Conservation (phyloP, 2,113 vertebrate genomes). For the Oryzias curvinotus region DNA sequence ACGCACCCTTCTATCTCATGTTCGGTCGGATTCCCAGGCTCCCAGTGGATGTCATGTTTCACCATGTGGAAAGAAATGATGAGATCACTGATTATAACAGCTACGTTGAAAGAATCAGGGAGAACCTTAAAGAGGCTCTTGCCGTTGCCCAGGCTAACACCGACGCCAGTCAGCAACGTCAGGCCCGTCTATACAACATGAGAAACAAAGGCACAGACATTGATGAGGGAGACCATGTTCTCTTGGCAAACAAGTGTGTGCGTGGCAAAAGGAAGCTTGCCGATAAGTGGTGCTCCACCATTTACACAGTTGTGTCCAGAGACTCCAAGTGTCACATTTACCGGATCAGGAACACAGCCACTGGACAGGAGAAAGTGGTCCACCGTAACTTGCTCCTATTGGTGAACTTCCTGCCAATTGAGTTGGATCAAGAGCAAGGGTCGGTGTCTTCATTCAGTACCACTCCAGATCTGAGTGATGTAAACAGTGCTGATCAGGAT, state of each 20-base stretch:
- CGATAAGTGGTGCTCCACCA: background rate
- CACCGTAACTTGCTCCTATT: no score
- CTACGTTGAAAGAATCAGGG: no score
- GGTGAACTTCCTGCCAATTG: no score
- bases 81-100: background rate
- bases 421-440: no score
- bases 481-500: no score
- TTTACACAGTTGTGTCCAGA: background rate
- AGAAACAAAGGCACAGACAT: background rate
- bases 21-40: background rate
- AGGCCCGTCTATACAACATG: background rate
- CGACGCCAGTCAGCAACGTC: no score
- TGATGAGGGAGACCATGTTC: background rate
- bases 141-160: background rate
- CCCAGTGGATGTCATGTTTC: background rate
- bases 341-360: no score
- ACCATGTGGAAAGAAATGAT: background rate
- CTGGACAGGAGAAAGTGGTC: no score
- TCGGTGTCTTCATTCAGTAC: no score
- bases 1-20: background rate
- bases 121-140: background rate
- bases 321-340: no score
- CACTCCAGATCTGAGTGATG: no score
- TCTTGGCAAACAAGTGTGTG: background rate
- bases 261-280: background rate